Percentiles rank a stretch among this genome's conserved stretches.
Evolutionary conservation across 92 coral and sea anemone genomes (phyloP).

Genomic region (Phenganax stokvisi): DNA sequence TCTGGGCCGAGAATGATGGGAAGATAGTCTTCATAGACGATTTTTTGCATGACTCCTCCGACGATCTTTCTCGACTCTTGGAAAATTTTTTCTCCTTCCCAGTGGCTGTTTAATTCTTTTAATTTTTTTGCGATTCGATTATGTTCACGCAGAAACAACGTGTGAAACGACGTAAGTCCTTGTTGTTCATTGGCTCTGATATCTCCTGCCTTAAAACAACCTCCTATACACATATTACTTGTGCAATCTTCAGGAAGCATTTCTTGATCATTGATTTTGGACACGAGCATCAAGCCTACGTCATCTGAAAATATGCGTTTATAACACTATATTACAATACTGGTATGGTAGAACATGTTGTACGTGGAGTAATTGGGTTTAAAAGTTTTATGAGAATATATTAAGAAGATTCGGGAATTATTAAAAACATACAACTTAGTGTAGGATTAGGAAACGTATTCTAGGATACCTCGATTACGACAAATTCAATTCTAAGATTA

Average conservation of each 20-base stretch:
- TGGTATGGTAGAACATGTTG: no score
- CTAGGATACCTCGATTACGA: no score
- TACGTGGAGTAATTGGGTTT: no score
- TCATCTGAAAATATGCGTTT: conserved; percentile 43
- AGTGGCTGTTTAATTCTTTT: conserved; percentile 53
- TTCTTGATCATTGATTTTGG: conserved; percentile 41
- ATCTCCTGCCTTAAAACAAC: conserved; percentile 90
- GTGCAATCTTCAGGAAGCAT: conserved; percentile 72
- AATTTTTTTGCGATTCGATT: conserved; percentile 73
- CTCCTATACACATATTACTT: conserved; percentile 68
- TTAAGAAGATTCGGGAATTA: no score
- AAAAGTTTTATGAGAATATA: no score
- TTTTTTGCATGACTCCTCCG: conserved; percentile 82
- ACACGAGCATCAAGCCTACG: conserved; percentile 59
- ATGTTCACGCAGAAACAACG: conserved; percentile 85
- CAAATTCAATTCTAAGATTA: no score
- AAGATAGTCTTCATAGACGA: conserved; percentile 66
- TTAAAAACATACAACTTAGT: no score
- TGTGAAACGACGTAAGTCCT: conserved; percentile 79
- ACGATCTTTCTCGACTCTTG: conserved; percentile 89
- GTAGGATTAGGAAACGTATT: no score
- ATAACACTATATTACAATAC: background rate
- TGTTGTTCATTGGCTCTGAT: conserved; percentile 87
- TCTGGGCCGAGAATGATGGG: conserved; percentile 68
- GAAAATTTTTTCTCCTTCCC: conserved; percentile 66